These are phyloP conservation scores for Ceryle rudis DNA, from an alignment of 2,797 vertebrate species.

Conservation along the genomic window DNA sequence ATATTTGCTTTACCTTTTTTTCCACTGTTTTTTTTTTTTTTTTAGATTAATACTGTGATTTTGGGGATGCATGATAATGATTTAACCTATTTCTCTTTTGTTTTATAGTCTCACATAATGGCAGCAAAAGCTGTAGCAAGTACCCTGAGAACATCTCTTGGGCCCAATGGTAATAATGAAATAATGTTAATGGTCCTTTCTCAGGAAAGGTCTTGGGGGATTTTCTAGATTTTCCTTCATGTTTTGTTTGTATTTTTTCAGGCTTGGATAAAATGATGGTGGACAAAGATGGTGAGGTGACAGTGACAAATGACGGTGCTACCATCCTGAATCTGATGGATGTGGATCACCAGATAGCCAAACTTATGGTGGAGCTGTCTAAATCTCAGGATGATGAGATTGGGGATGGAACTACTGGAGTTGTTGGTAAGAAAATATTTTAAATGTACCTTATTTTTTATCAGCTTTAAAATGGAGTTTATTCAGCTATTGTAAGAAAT, in stretches of 20 bases:
- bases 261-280: slow-evolving; percentile 99
- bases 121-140: slow-evolving; percentile 96
- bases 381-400: slow-evolving; percentile 99
- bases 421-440: slow-evolving; percentile 87
- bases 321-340: slow-evolving; percentile 99
- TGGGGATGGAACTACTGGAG: slow-evolving; percentile 97
- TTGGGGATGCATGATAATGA: rapidly evolving
- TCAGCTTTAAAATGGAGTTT: background rate
- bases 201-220: rapidly evolving
- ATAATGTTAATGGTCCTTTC: background rate
- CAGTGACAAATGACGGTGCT: slow-evolving; percentile 97
- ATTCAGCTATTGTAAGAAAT: background rate
- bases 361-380: slow-evolving; percentile 99
- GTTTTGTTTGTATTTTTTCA: slow-evolving; percentile 36
- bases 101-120: slow-evolving; percentile 96
- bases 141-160: slow-evolving; percentile 94
- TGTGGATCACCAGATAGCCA: slow-evolving; percentile 97
- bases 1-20: rapidly evolving
- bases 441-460: background rate
- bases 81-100: background rate
- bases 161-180: slow-evolving; percentile 89
- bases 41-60: background rate
- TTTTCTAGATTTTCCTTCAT: background rate
- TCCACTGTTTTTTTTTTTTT: rapidly evolving
- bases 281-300: slow-evolving; percentile 96